Evolutionary conservation across 2,797 vertebrate species (phyloP), one percentile per base, ranked within the genome.

Genomic region (Muraenolepis orangiensis): DNA sequence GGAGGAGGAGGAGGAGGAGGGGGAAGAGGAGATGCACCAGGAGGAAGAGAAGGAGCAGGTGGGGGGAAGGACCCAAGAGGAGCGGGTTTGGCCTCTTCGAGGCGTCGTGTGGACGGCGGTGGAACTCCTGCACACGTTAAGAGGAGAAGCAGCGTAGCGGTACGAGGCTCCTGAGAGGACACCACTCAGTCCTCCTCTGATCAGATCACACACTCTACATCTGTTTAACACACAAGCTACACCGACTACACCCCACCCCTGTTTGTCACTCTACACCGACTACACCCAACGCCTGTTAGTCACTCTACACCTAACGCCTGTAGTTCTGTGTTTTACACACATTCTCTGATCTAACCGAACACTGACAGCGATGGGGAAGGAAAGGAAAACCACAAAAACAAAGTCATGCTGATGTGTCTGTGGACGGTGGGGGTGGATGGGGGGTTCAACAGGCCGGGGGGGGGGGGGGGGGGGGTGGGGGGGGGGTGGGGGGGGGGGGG

Each of bases 161-260:
- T n/a, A n/a, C n/a, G n/a, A n/a, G n/a, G n/a, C n/a, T n/a, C n/a
- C n/a, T n/a, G n/a, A n/a, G n/a, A n/a, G n/a, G n/a, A n/a, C n/a
- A n/a, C n/a, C n/a, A n/a, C n/a, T n/a, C n/a, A n/a, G n/a, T n/a
- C n/a, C n/a, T n/a, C n/a, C n/a, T n/a, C n/a, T n/a, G 70, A 68
- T 72, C 46, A 74, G 40, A 72, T 78, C 72, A 74, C 74, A 80
- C 75, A 46, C 76, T 74, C 70, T 80, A 69, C 76, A 75, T 74
- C 72, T 78, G 72, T 70, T 67, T 71, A 70, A 75, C 69, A 76
- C 69, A 6, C 29, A 34, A n/a, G n/a, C n/a, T n/a, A n/a, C n/a
- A 12, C 30, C 26, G 30, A 74, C 73, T 36, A n/a, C 32, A 32
- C 23, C 30, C 31, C 23, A n/a, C n/a, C n/a, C n/a, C n/a, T 40